These are phyloP conservation scores for Oscheius sp. DNA, from an alignment of 1,140 invertebrate genomes.

Conservation along the genomic window DNA sequence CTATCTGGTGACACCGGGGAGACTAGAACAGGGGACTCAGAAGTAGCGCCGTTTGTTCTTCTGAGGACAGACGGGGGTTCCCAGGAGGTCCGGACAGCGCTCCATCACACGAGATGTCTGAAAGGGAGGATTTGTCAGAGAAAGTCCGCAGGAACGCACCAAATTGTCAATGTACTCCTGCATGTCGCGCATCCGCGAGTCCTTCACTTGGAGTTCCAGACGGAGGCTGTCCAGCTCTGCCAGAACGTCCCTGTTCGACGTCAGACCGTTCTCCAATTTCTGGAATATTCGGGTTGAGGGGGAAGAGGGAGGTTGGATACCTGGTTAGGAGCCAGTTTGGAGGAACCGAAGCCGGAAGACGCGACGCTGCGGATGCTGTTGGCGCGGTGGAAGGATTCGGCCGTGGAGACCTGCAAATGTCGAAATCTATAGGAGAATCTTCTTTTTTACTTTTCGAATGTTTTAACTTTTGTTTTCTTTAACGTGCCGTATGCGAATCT, in stretches of 20 bases:
- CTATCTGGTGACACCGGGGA: no score
- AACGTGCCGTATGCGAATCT: no score
- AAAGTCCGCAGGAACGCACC: not conserved
- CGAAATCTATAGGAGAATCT: not conserved
- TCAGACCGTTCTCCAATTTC: not conserved
- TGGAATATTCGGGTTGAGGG: not conserved
- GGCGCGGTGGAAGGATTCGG: conserved; percentile 21
- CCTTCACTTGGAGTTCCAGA: conserved; percentile 30
- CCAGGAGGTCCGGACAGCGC: conserved; percentile 24
- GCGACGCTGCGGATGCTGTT: conserved; percentile 14
- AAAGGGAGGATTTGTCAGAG: not conserved
- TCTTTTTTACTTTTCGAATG: not conserved
- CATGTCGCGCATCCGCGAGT: conserved; percentile 34
- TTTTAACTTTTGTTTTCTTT: no score
- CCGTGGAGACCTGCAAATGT: conserved; percentile 22
- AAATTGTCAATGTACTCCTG: conserved; percentile 29
- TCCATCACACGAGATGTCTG: conserved; percentile 32
- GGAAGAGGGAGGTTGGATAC: not conserved
- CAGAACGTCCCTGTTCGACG: conserved; percentile 15
- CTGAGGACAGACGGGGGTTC: not conserved
- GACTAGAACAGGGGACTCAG: no score
- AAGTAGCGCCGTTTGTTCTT: not conserved
- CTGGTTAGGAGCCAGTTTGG: not conserved
- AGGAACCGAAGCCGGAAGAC: conserved; percentile 17
- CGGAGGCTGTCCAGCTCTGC: conserved; percentile 30